phyloP scores from a whole-genome alignment of 2,888 invertebrate genomes.

The Acronicta alni region DNA sequence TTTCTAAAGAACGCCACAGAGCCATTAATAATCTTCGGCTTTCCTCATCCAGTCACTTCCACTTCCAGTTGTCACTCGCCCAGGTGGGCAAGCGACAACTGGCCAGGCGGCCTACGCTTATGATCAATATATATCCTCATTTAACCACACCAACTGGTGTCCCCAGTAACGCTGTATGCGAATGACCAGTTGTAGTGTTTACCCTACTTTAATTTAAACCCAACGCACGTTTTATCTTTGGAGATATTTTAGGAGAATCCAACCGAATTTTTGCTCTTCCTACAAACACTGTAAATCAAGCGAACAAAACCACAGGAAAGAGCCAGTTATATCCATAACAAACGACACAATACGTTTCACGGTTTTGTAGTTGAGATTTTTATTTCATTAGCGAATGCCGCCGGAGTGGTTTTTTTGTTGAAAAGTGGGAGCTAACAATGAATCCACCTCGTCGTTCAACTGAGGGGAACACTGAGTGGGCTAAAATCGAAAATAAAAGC shows the following conservation, averaged over 20 bases:
- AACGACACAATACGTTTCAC: conserved; percentile 43
- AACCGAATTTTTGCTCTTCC: conserved; percentile 42
- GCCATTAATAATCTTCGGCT: too few relatives aligned
- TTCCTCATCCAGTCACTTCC: too few relatives aligned
- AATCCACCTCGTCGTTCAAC: conserved; percentile 29
- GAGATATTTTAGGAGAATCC: conserved; percentile 22
- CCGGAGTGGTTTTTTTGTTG: conserved; percentile 40
- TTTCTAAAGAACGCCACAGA: too few relatives aligned
- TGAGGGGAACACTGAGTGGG: conserved; percentile 42
- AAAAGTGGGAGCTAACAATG: conserved; percentile 51
- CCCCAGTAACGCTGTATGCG: too few relatives aligned
- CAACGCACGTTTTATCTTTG: conserved; percentile 4
- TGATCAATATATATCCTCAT: too few relatives aligned
- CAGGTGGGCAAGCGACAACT: not conserved
- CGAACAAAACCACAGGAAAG: conserved; percentile 43
- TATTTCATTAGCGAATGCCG: conserved; percentile 54
- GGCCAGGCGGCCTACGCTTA: too few relatives aligned
- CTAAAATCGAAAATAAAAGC: conserved; percentile 52
- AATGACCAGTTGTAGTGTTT: too few relatives aligned
- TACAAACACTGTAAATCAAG: conserved; percentile 48
- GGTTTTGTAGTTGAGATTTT: conserved; percentile 50
- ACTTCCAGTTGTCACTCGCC: too few relatives aligned
- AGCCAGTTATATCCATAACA: conserved; percentile 47
- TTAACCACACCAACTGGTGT: too few relatives aligned
- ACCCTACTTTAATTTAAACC: not conserved